Conservation (phyloP, 2,797 vertebrate genomes). For the Syncerus caffer region DNA sequence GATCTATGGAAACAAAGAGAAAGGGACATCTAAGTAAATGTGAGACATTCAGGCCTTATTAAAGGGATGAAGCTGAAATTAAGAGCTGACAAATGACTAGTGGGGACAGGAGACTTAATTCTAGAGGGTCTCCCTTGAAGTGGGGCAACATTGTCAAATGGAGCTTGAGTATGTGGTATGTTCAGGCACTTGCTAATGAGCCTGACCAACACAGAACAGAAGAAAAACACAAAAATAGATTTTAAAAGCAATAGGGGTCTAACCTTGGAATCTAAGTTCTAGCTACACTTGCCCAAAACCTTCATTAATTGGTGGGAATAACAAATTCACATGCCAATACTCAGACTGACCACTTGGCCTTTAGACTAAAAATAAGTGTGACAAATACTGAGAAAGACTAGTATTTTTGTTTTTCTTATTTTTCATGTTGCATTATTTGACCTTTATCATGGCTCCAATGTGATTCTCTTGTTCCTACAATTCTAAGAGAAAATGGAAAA, state of each 20-base stretch:
- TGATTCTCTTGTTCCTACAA: not conserved
- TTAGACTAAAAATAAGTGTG: not conserved
- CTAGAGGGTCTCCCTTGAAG: not conserved
- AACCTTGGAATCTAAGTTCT: not conserved
- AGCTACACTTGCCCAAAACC: not conserved
- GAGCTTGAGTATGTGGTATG: not conserved
- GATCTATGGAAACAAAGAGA: not conserved
- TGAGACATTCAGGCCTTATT: not conserved
- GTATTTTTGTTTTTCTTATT: not conserved
- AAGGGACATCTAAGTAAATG: not conserved
- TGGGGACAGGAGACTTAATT: not conserved
- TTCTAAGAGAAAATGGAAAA: not conserved
- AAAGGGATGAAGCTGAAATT: not conserved
- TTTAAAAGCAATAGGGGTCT: not conserved
- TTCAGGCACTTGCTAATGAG: not conserved
- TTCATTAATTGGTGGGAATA: not conserved
- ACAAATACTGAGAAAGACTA: not conserved
- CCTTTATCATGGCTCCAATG: not conserved
- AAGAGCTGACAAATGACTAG: not conserved
- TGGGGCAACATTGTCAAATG: not conserved
- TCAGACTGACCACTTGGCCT: not conserved
- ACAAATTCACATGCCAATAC: not conserved
- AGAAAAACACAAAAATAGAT: not conserved
- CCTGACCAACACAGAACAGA: not conserved
- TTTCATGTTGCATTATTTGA: not conserved